Evolutionary conservation across 2,797 vertebrate genomes (phyloP).

Genomic region (Malurus splendens): DNA sequence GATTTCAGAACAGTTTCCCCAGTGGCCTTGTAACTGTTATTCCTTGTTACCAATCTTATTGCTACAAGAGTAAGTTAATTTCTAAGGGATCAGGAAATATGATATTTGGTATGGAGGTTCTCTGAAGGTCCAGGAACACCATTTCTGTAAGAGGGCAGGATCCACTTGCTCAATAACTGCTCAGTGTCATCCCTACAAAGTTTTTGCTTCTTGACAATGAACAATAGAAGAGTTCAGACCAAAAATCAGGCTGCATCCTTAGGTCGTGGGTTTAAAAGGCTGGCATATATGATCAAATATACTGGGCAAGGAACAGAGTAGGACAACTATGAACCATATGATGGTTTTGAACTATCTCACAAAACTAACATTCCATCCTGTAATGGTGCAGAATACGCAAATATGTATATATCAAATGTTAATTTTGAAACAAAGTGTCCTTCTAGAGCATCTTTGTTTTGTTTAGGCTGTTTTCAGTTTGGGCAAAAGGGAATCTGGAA

Average conservation of each 20-base stretch:
- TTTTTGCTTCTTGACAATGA: neutral
- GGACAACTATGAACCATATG: neutral
- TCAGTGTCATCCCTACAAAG: neutral
- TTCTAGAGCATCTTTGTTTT: neutral
- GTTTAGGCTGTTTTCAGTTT: neutral
- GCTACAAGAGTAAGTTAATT: neutral
- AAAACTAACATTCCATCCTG: neutral
- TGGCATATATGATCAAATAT: neutral
- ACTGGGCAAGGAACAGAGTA: neutral
- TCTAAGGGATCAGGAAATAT: neutral
- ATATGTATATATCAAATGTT: neutral
- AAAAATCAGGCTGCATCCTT: neutral
- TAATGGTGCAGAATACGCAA: neutral
- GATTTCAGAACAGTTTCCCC: neutral
- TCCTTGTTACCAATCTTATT: neutral
- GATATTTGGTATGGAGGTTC: neutral
- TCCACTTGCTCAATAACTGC: neutral
- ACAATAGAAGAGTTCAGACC: neutral
- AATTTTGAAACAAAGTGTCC: neutral
- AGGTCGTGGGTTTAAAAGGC: neutral
- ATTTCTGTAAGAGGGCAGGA: neutral
- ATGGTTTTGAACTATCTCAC: neutral
- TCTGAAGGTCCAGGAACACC: neutral
- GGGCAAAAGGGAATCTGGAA: neutral
- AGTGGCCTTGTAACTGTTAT: neutral